Evolutionary conservation across 2,113 vertebrate species (phyloP), one percentile per base, ranked within the genome.

Genomic region (Carassius auratus): DNA sequence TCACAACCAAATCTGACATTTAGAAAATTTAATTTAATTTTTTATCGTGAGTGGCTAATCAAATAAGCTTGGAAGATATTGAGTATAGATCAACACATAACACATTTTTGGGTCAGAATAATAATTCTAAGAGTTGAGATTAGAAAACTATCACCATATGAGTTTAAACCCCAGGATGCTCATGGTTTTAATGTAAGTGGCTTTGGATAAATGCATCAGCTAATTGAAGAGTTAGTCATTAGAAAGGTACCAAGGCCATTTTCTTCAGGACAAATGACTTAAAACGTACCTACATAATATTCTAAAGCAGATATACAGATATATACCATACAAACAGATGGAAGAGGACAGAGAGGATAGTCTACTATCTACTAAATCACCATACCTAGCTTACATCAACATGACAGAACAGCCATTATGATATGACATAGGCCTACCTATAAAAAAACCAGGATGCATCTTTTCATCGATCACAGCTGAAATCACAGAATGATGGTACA

Each of bases 381-480:
- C 36, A 71, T 21, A 73, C 30, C 33, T 73, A 30, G 30, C 30
- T 30, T 30, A 83, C 64, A 52, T 4, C 61, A 23, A 61, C 19
- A 69, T 13, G 8, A 73, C 81, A 82, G 15, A 17, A 30, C 38
- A 50, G 50, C 68, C 66, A 83, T 26, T 50, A 52, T 14, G 15
- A 81, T 59, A 13, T 59, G 50, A 73, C 81, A 83, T 83, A 45
- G 38, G 38, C 42, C 42, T 45, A 83, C 81, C 81, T 83, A 81
- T 4, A 81, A 83, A 83, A 48, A 83, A 69, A 30, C 45, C 62
- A 33, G 45, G 66, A 42, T 42, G 81, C 81, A 83, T 83, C 68
- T 73, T 83, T 71, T 83, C 81, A 83, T 83, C 30, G 48, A 59
- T 55, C 68, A 73, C 48, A 73, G 68, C 81, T 83, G 81, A 42